Evolutionary conservation across 30 jellyfish, hydroid and myxozoan genomes (phyloP).

Genomic region (Pseudorhiza aurosa): DNA sequence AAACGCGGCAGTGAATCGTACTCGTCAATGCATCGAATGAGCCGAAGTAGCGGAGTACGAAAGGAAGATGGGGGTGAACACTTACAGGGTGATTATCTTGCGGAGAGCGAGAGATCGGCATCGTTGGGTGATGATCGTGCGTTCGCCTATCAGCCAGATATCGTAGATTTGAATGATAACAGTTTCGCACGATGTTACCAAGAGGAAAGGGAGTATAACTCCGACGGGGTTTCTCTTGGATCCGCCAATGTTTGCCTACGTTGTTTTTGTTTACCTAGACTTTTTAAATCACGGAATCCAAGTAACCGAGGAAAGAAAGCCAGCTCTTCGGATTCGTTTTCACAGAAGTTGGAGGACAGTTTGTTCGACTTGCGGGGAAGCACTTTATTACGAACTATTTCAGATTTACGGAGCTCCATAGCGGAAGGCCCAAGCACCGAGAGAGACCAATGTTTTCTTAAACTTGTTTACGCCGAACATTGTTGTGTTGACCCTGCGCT

Average conservation of each 20-base stretch:
- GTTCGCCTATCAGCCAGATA: slow-evolving; percentile 23
- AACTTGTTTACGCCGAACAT: slow-evolving; percentile 75
- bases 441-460: slow-evolving; percentile 76
- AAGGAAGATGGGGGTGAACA: slow-evolving; percentile 4
- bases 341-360: slow-evolving; percentile 49
- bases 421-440: slow-evolving; percentile 47
- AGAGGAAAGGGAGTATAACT: slow-evolving; percentile 21
- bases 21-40: slow-evolving; percentile 19
- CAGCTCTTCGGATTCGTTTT: slow-evolving; percentile 11
- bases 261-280: slow-evolving; percentile 63
- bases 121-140: slow-evolving; percentile 8
- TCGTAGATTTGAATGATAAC: slow-evolving; percentile 37
- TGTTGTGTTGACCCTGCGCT: slow-evolving; percentile 72
- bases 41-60: background rate
- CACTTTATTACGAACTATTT: slow-evolving; percentile 39
- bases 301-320: background rate
- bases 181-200: slow-evolving; percentile 16
- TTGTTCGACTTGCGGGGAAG: slow-evolving; percentile 55
- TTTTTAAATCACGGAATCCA: slow-evolving; percentile 45
- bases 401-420: slow-evolving; percentile 52
- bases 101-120: slow-evolving; percentile 17
- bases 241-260: slow-evolving; percentile 37
- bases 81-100: background rate
- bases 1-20: slow-evolving; percentile 38
- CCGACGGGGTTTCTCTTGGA: slow-evolving; percentile 37